phyloP scores from a whole-genome alignment of 2,113 vertebrate genomes.

The Prunella himalayana region DNA sequence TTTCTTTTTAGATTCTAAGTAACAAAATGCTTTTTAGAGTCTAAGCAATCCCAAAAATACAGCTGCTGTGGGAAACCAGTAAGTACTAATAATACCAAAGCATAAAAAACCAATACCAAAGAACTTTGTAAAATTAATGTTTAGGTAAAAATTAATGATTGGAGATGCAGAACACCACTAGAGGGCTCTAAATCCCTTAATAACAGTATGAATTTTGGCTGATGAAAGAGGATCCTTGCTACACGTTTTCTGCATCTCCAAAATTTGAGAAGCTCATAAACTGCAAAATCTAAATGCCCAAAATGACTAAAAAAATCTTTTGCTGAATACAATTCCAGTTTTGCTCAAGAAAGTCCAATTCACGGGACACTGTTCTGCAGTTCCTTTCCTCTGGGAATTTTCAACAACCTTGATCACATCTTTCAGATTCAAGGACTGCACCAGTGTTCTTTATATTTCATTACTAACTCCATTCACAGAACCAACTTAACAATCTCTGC shows the following conservation, averaged over 20 bases:
- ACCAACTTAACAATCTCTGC: not conserved
- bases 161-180: constrained; percentile 29
- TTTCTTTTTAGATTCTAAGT: not conserved
- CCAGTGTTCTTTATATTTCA: not conserved
- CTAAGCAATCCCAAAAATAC: not conserved
- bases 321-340: not conserved
- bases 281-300: not conserved
- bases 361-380: not conserved
- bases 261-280: not conserved
- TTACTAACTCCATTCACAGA: not conserved
- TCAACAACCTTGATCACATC: not conserved
- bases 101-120: not conserved
- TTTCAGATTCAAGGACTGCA: not conserved
- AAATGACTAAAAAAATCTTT: not conserved
- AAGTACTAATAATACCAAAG: not conserved
- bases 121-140: not conserved
- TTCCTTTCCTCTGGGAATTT: not conserved
- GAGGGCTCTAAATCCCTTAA: constrained; percentile 36
- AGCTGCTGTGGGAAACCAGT: not conserved
- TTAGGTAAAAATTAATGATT: not conserved
- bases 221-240: not conserved
- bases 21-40: not conserved
- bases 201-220: not conserved
- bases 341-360: not conserved
- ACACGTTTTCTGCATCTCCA: not conserved